A percentile compares a stretch with the other conserved stretches of the same genome.
Evolutionary conservation across 2,888 invertebrate species (phyloP).

Genomic region (Hymenopus coronatus): DNA sequence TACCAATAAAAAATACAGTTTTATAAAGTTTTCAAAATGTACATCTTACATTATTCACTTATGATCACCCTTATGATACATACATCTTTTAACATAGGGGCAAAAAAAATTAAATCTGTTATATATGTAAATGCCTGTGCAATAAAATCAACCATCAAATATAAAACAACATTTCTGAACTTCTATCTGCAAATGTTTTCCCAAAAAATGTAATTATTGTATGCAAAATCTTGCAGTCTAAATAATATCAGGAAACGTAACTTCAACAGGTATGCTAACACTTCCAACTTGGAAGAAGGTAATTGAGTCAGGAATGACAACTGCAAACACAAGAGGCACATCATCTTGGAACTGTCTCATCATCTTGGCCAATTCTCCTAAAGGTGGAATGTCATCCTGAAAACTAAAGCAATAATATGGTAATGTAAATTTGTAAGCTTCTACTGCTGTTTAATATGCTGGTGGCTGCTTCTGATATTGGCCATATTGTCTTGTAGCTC

Average conservation of each 20-base stretch:
- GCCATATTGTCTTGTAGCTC: no score
- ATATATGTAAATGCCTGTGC: not conserved
- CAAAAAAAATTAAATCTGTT: no score
- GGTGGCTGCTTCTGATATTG: no score
- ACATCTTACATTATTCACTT: no score
- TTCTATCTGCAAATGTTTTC: not conserved
- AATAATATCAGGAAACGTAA: not conserved
- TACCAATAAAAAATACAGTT: no score
- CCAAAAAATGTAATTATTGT: not conserved
- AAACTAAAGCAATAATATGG: not conserved
- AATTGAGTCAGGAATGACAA: conserved; percentile 49
- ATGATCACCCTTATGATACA: no score
- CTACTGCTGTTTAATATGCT: no score
- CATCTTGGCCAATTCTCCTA: not conserved
- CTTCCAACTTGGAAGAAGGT: conserved; percentile 44
- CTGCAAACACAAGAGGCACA: conserved; percentile 48
- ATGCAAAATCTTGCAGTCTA: not conserved
- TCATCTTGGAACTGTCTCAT: conserved; percentile 39
- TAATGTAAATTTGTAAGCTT: no score
- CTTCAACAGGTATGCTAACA: not conserved
- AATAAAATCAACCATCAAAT: not conserved
- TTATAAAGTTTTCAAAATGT: no score
- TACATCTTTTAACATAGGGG: no score
- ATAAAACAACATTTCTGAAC: not conserved
- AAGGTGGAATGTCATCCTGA: not conserved